Conservation (phyloP, 2,888 invertebrate species). For the Drymonia ruficornis region DNA sequence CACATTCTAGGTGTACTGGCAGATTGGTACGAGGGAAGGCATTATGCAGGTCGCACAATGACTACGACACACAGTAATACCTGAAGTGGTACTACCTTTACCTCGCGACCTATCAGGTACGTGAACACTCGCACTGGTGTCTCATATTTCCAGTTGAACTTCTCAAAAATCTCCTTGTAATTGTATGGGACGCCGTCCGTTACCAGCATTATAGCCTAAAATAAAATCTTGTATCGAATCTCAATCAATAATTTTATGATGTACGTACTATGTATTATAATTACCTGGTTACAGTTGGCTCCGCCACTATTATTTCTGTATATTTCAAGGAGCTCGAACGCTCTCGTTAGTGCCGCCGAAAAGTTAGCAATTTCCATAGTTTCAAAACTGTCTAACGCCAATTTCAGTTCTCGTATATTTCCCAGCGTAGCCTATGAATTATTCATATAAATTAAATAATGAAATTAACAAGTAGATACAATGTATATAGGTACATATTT, state of each 20-base stretch:
- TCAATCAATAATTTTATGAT: too few relatives aligned
- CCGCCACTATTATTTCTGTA: constrained; percentile 87
- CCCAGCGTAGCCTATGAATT: constrained; percentile 90
- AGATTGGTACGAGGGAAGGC: constrained; percentile 71
- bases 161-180: constrained; percentile 95
- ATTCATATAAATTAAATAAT: background rate
- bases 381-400: constrained; percentile 90
- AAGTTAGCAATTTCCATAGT: constrained; percentile 97
- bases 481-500: too few relatives aligned
- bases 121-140: constrained; percentile 98
- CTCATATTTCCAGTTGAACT: constrained; percentile 92
- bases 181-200: constrained; percentile 99
- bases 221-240: constrained; percentile 7
- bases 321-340: constrained; percentile 93
- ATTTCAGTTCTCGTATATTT: constrained; percentile 92
- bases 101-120: constrained; percentile 97
- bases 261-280: background rate
- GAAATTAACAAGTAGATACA: too few relatives aligned
- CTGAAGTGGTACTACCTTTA: constrained; percentile 86
- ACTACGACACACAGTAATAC: constrained; percentile 84
- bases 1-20: constrained; percentile 82
- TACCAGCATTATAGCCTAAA: constrained; percentile 98
- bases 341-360: constrained; percentile 93
- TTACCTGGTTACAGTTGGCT: constrained; percentile 85
- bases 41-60: constrained; percentile 84